Conservation (phyloP, 2,797 vertebrate genomes). For the Gymnopithys bicolor region DNA sequence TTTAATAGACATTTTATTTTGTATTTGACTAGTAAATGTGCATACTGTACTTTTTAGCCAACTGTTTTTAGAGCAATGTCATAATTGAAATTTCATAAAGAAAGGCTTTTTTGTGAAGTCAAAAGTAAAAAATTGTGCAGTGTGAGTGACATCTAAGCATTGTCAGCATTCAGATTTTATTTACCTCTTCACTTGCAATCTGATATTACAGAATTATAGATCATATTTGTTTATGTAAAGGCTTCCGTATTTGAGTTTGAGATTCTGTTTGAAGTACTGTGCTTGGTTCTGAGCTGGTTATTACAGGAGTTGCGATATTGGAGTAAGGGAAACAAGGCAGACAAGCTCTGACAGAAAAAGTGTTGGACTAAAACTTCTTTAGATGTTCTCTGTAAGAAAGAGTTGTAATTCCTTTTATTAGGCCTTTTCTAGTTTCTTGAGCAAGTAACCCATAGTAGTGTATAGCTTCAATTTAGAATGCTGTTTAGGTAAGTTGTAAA, state of each 20-base stretch:
- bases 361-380: background rate
- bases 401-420: background rate
- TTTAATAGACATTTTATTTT: background rate
- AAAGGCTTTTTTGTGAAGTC: background rate
- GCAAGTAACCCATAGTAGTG: background rate
- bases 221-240: background rate
- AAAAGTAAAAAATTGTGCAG: background rate
- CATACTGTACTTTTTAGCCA: background rate
- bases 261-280: background rate
- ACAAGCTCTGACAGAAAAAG: background rate
- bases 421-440: background rate
- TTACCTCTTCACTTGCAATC: background rate
- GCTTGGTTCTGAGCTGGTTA: background rate
- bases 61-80: background rate
- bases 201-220: background rate
- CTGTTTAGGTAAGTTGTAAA: background rate
- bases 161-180: background rate
- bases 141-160: background rate
- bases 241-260: background rate
- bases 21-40: background rate
- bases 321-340: background rate
- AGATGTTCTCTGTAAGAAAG: background rate
- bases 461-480: background rate
- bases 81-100: background rate
- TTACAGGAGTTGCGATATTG: background rate